Evolutionary conservation across 64 coral and sea anemone species (phyloP), one percentile per base, ranked within the genome.

Genomic region (Stichodactyla mertensii): DNA sequence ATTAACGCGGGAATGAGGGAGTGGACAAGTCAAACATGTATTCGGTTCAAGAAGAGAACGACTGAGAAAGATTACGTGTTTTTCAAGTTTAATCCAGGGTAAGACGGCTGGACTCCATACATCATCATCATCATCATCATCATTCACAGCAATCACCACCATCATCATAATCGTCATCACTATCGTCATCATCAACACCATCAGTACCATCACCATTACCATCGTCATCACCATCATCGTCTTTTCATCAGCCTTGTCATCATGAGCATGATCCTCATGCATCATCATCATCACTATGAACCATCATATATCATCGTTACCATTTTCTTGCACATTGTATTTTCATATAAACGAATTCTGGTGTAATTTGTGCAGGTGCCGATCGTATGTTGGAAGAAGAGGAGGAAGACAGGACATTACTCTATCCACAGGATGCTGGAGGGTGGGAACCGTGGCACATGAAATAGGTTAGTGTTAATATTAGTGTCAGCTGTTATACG

Each of bases 21-120:
- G 57, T 95, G 93, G 93, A 83, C 84, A 78, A 57, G 52, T 52
- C 88, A 55, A 15, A 91, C 93, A 10, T 95, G 93, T 22, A 91
- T 91, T 64, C 55, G 78, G 4, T 95, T 95, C 55, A 95, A 91
- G 83, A 85, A 85, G 16, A 80, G 93, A 55, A 95, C 93, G 4
- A 95, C 26, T 1, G 93, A 95, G 62, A 88, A 64, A 83, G 80
- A 91, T 51, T 95, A 95, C 31, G 93, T 91, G 0, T 55, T 83
- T 58, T 88, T 94, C 83, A 86, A 85, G 58, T 84, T 86, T 52
- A 89, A 86, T n/a, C 82, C 61, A 16, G 93, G 93, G 93, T 94
- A 88, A 83, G 91, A 80, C 9, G 6, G 22, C 62, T 12, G 57
- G 57, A 10, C 62, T 66, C 14, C 12, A 66, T 16, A 19, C 64